These are phyloP conservation scores for Leptatherina wallacei DNA, from an alignment of 2,797 vertebrate species.

Conservation along the genomic window DNA sequence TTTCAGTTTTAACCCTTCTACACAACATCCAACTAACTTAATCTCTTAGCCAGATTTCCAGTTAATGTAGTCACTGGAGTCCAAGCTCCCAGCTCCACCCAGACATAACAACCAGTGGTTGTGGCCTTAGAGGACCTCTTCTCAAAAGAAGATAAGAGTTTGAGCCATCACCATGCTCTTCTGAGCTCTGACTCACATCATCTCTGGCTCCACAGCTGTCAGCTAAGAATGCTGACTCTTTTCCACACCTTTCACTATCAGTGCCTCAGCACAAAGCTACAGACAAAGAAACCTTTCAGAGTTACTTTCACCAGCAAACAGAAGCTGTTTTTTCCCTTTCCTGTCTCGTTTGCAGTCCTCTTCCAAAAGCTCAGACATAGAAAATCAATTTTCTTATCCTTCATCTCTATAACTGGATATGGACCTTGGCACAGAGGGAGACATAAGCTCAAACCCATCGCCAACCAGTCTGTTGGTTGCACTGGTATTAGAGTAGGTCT, in stretches of 20 bases:
- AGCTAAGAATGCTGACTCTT: slow-evolving; percentile 62
- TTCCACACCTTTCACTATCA: slow-evolving; percentile 72
- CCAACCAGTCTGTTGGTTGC: slow-evolving; percentile 26
- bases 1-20: slow-evolving; percentile 22
- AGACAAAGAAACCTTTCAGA: slow-evolving; percentile 64
- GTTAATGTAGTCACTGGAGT: slow-evolving; percentile 44
- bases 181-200: slow-evolving; percentile 53
- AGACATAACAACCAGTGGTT: slow-evolving; percentile 21
- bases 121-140: slow-evolving; percentile 49
- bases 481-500: slow-evolving; percentile 29
- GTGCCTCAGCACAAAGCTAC: slow-evolving; percentile 32
- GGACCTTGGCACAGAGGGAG: slow-evolving; percentile 22
- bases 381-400: slow-evolving; percentile 63
- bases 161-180: slow-evolving; percentile 40
- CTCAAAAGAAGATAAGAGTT: slow-evolving; percentile 60
- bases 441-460: slow-evolving; percentile 19
- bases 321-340: slow-evolving; percentile 41
- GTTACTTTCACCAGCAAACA: slow-evolving; percentile 57
- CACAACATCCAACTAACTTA: slow-evolving; percentile 32
- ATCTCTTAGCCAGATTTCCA: slow-evolving; percentile 42
- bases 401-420: slow-evolving; percentile 53
- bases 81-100: slow-evolving; percentile 31
- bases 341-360: slow-evolving; percentile 26
- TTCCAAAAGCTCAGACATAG: slow-evolving; percentile 48
- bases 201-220: slow-evolving; percentile 63